Evolutionary conservation across 2,113 vertebrate species (phyloP).

Genomic region (Leucoraja erinaceus): DNA sequence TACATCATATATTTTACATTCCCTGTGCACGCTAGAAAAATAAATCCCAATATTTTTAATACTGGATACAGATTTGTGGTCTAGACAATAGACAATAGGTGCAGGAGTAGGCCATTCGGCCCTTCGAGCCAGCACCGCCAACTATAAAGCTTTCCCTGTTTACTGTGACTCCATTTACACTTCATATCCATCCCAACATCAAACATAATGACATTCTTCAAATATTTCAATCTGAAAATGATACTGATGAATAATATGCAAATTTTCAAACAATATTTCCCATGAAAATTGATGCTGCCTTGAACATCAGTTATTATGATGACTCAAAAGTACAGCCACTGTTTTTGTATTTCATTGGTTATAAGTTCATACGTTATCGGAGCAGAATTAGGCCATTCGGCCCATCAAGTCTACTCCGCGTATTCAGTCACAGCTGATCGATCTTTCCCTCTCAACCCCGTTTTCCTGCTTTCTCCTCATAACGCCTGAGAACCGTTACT

Average conservation of each 20-base stretch:
- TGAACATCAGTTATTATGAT: neutral
- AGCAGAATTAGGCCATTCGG: no score
- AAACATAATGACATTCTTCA: neutral
- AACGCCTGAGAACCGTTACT: no score
- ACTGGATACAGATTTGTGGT: neutral
- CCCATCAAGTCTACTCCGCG: no score
- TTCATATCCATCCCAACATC: neutral
- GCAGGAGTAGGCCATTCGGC: no score
- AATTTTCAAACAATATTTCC: neutral
- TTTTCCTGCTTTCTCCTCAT: no score
- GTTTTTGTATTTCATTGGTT: neutral
- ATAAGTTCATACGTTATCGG: no score
- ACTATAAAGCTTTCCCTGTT: slow-evolving; percentile 17
- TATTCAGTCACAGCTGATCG: no score
- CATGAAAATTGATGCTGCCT: no score
- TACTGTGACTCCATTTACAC: slow-evolving; percentile 13
- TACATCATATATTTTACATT: neutral
- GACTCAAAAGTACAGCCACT: neutral
- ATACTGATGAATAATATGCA: neutral
- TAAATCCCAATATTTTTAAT: neutral
- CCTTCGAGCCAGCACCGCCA: no score
- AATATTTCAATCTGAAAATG: neutral
- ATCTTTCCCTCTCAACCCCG: no score
- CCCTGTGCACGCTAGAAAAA: neutral
- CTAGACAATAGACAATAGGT: no score